Percentiles rank a stretch among this genome's conserved stretches.
phyloP scores from a whole-genome alignment of 2,113 vertebrate species.

The Vanacampus margaritifer region DNA sequence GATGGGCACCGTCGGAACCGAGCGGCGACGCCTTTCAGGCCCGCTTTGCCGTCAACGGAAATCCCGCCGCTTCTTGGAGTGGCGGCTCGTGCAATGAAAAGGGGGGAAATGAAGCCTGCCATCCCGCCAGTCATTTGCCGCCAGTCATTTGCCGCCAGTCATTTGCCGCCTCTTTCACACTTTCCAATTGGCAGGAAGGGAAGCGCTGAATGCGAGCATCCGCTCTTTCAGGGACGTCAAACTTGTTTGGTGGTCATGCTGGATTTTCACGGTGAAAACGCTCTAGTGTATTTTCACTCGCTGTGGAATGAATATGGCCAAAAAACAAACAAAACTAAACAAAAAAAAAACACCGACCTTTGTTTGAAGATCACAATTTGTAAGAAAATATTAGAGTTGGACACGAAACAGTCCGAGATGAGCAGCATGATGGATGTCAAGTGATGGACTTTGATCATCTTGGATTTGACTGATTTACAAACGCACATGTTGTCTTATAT shows the following conservation, averaged over 20 bases:
- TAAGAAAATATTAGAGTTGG: no score
- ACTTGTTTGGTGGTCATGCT: not conserved
- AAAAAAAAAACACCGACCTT: no score
- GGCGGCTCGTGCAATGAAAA: constrained; percentile 43
- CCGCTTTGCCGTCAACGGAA: constrained; percentile 57
- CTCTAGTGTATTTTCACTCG: not conserved
- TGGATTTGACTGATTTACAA: no score
- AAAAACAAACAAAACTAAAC: no score
- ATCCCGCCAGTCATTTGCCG: constrained; percentile 57
- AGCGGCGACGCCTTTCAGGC: constrained; percentile 22
- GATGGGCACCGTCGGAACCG: constrained; percentile 20
- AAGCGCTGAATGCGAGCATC: constrained; percentile 74
- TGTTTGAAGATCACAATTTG: not conserved
- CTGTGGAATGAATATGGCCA: not conserved
- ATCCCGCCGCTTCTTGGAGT: constrained; percentile 40
- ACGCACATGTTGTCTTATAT: no score
- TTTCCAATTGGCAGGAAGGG: constrained; percentile 74
- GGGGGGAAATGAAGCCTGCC: constrained; percentile 50
- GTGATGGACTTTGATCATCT: no score
- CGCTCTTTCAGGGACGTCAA: constrained; percentile 65
- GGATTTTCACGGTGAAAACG: not conserved
- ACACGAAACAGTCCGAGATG: no score
- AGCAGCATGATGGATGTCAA: no score
- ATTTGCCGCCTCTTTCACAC: constrained; percentile 63
- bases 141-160: constrained; percentile 55